Evolutionary conservation across 2,113 vertebrate genomes (phyloP), one percentile per base, ranked within the genome.

Genomic region (Lampris megalopsis): DNA sequence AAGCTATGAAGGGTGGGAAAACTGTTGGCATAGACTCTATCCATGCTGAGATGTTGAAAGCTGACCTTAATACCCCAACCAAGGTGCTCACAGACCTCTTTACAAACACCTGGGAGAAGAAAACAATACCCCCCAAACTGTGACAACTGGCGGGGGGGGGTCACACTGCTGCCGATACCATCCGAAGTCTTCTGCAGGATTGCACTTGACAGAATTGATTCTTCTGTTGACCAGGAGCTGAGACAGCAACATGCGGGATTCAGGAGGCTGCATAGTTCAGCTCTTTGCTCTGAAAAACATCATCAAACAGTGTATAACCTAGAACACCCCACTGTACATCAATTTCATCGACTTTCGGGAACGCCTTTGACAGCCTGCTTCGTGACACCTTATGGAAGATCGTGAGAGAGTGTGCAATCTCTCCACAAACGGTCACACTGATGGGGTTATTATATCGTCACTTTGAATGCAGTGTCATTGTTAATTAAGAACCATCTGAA

Each of bases 331-430:
- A 24, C 63, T 64, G 11, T 49, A 35, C 41, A 64, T 61, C 35
- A 60, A 61, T 40, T 75, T 75, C n/a, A 45, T 59, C 7, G 63
- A 75, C 57, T 75, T 75, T 54, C 58, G 9, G 9, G 11, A 75
- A 58, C 35, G 54, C 47, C 37, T 62, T 76, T 53, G 36, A 68
- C 5, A 52, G 35, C 43, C 24, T 57, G 7, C 63, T 58, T 8
- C 24, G 62, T 40, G 42, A 75, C 38, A 40, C 54, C 24, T 10
- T 60, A 9, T 50, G 54, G 36, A 49, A 60, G 36, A 50, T 41
- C 7, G 5, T 54, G 71, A 53, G 47, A 38, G 10, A 38, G 9
- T 61, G 9, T 64, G 62, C 8, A 45, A 45, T 64, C 9, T 43
- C 62, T 47, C 43, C 62, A 36, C 47, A 64, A 45, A 64, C 48